These are phyloP conservation scores for Thamnophis sirtalis DNA, from an alignment of 2,113 vertebrate species.

Conservation along the genomic window DNA sequence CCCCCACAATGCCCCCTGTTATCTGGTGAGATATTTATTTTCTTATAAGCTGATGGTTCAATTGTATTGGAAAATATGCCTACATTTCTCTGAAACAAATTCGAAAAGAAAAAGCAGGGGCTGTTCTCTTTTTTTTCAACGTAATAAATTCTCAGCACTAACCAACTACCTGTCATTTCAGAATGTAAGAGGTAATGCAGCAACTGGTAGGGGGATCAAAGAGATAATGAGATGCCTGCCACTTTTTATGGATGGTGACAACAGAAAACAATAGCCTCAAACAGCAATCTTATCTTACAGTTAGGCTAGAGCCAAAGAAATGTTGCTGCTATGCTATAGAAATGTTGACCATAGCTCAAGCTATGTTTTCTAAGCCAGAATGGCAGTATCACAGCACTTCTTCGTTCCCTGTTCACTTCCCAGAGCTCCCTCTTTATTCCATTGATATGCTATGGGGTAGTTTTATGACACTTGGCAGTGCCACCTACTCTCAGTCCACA, in stretches of 20 bases:
- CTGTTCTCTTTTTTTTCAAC: not conserved
- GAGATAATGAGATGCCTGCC: not conserved
- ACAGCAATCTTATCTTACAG: not conserved
- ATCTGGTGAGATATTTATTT: not conserved
- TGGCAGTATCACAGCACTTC: not conserved
- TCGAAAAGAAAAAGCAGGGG: not conserved
- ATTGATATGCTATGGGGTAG: not conserved
- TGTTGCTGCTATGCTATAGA: not conserved
- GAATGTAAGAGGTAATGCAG: not conserved
- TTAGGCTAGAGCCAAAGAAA: not conserved
- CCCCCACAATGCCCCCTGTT: rapidly evolving
- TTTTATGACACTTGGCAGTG: not conserved
- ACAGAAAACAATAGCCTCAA: not conserved
- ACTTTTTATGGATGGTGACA: not conserved
- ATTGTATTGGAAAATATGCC: not conserved
- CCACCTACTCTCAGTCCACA: not conserved
- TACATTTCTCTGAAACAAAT: not conserved
- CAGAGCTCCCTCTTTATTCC: not conserved
- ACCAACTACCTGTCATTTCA: not conserved
- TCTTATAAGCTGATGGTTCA: not conserved
- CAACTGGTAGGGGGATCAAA: not conserved
- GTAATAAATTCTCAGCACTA: not conserved
- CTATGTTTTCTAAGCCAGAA: not conserved
- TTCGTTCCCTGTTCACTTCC: not conserved
- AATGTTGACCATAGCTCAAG: not conserved